Evolutionary conservation across 2,797 vertebrate genomes (phyloP).

Genomic region (Margarornis squamiger): DNA sequence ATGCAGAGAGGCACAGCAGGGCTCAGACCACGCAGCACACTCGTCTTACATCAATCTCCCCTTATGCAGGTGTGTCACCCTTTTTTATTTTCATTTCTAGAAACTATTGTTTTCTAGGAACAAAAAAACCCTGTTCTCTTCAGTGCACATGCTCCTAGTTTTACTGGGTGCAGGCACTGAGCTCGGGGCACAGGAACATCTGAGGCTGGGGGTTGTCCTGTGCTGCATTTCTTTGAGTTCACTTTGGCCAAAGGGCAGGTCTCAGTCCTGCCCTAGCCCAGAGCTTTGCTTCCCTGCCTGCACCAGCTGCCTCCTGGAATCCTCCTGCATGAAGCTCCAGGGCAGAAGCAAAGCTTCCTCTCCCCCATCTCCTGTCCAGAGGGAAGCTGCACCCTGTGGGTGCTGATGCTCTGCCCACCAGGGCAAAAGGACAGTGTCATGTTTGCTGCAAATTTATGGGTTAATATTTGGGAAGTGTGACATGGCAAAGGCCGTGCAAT

Average conservation of each 20-base stretch:
- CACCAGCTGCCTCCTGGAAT: neutral
- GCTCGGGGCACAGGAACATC: neutral
- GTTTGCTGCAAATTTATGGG: neutral
- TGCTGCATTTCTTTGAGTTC: accelerated
- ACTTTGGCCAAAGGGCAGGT: neutral
- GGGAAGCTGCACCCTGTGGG: neutral
- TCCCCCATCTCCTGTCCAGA: accelerated
- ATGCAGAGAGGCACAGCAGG: neutral
- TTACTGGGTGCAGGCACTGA: neutral
- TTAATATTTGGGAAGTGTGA: neutral
- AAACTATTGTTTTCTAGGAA: neutral
- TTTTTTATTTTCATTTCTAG: accelerated
- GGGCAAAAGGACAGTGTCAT: neutral
- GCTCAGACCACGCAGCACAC: neutral
- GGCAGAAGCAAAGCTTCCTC: neutral
- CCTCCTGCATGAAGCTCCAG: neutral
- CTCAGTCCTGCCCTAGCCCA: neutral
- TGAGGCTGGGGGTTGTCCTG: neutral
- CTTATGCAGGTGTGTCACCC: too few relatives aligned
- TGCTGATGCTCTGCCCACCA: neutral
- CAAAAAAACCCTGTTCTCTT: neutral
- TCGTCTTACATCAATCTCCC: accelerated
- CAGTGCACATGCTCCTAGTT: neutral
- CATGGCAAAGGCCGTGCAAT: neutral
- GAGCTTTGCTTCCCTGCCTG: neutral